phyloP scores from a whole-genome alignment of 2,888 invertebrate species.

The Malthinus flaveolus region DNA sequence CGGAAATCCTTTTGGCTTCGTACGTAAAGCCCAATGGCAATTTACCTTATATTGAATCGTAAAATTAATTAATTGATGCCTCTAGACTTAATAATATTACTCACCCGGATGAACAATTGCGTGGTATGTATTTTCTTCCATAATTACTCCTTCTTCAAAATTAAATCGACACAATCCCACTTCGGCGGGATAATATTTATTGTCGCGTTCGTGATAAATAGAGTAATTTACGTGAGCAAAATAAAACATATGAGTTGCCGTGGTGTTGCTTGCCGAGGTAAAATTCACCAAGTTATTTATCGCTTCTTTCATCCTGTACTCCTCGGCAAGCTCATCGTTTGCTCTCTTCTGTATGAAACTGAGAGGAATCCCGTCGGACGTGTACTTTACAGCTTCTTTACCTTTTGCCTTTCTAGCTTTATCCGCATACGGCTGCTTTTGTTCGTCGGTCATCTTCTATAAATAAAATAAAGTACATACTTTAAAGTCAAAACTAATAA shows the following conservation, averaged over 20 bases:
- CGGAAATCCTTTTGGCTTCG: conserved; percentile 50
- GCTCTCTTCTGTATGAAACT: conserved; percentile 33
- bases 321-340: conserved; percentile 29
- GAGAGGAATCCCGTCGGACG: conserved; percentile 41
- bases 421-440: conserved; percentile 38
- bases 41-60: conserved; percentile 30
- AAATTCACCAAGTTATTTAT: conserved; percentile 21
- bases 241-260: conserved; percentile 40
- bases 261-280: conserved; percentile 11
- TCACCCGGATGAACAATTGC: conserved; percentile 54
- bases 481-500: conserved; percentile 7
- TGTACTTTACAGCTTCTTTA: conserved; percentile 39
- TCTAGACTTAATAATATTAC: not conserved
- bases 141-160: conserved; percentile 51
- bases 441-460: conserved; percentile 29
- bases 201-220: conserved; percentile 36
- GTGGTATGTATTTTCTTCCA: conserved; percentile 50
- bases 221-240: conserved; percentile 51
- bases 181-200: conserved; percentile 58
- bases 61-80: not conserved
- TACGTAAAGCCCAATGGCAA: conserved; percentile 54
- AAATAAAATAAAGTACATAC: not conserved
- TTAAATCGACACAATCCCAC: conserved; percentile 57
- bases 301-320: conserved; percentile 17
- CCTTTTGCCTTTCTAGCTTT: conserved; percentile 40